Evolutionary conservation across 2,888 invertebrate species (phyloP), one percentile per base, ranked within the genome.

Genomic region (Melinopterus prodromus): DNA sequence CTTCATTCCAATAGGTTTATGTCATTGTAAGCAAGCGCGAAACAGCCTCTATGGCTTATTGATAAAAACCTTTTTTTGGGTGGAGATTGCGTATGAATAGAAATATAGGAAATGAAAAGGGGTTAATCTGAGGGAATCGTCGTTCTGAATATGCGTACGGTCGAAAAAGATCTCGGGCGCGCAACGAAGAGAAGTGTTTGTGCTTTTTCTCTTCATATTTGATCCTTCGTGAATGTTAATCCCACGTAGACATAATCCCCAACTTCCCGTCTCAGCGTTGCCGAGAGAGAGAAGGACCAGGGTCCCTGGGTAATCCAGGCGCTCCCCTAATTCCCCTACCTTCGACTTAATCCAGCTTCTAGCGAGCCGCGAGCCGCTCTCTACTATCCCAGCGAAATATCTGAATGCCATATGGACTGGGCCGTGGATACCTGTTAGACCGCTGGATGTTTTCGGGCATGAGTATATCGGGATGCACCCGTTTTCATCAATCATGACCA

Each of bases 401-500:
- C 84, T 85, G 82, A 82, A 85, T 83, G 85, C 83, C 84, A 84
- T 85, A 85, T 84, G 85, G 84, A 82, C 83, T 74, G 74, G 36
- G 81, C 78, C 81, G 80, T 84, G 84, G 82, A 84, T 85, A 85
- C 85, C 84, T 84, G 84, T 82, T 85, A 77, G 85, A 85, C 85
- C 84, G 86, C 84, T 86, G 84, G 82, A 87, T 86, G 88, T 88
- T 88, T 87, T 88, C 86, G 87, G 86, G 84, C 84, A 85, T 86
- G 86, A 85, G 86, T 88, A 86, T 87, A 87, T 87, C 83, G 84
- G 85, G 86, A 83, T 85, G 85, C 86, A 87, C 87, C 88, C 87
- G 88, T 88, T 90, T 53, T 91, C 91, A 92, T 92, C 92, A 92
- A 92, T 92, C 92, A 92, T 91, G 90, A 89, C 87, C 88, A 92